These are phyloP conservation scores for Artibeus lituratus DNA, from an alignment of 2,797 vertebrate species.

Conservation along the genomic window DNA sequence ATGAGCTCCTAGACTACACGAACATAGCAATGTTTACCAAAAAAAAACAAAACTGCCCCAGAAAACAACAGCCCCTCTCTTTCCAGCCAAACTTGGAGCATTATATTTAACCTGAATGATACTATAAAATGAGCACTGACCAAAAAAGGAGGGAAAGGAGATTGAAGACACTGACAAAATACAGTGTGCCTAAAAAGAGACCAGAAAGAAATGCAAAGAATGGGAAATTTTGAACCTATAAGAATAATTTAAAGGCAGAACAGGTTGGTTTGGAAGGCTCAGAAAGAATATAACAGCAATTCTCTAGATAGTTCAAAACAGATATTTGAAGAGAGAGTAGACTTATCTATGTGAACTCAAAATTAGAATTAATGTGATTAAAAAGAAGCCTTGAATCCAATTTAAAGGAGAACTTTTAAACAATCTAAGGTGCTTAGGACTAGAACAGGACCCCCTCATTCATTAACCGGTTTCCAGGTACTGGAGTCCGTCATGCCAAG, in stretches of 20 bases:
- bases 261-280: not conserved
- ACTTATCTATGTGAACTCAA: not conserved
- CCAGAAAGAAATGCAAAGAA: not conserved
- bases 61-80: not conserved
- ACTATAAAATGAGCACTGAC: not conserved
- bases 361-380: not conserved
- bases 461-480: not conserved
- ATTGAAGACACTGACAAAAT: not conserved
- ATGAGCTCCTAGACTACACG: not conserved
- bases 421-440: not conserved
- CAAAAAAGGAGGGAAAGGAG: not conserved
- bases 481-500: no score
- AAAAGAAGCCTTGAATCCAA: not conserved
- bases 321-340: not conserved
- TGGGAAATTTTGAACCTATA: not conserved
- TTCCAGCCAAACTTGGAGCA: not conserved
- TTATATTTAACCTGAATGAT: not conserved
- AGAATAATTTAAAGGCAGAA: not conserved
- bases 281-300: not conserved
- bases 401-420: not conserved
- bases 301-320: not conserved
- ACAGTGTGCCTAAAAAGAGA: not conserved
- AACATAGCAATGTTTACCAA: not conserved
- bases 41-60: not conserved
- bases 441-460: not conserved